Evolutionary conservation across 2,797 vertebrate species (phyloP).

Genomic region (Lutra lutra): DNA sequence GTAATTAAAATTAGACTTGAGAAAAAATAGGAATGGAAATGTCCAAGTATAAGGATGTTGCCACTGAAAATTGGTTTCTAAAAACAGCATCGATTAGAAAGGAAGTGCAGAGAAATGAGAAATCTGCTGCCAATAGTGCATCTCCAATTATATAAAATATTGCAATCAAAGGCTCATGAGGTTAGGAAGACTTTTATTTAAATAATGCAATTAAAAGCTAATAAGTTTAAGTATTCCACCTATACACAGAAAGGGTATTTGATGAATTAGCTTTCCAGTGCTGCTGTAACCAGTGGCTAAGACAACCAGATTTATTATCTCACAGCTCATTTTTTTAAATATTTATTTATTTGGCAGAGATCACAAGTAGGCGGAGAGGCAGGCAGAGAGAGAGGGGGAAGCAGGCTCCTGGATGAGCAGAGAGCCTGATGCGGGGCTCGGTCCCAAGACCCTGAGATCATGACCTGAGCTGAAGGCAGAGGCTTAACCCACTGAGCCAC

Average conservation of each 20-base stretch:
- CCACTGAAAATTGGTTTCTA: conserved; percentile 42
- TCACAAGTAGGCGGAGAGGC: too few relatives aligned
- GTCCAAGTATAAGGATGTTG: background rate
- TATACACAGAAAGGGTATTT: background rate
- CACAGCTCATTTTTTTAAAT: background rate
- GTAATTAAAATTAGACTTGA: conserved; percentile 57
- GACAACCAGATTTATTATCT: background rate
- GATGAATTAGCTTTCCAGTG: background rate
- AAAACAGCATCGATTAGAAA: conserved; percentile 9
- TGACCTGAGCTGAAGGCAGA: too few relatives aligned
- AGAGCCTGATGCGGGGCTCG: too few relatives aligned
- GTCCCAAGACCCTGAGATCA: too few relatives aligned
- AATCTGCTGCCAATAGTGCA: background rate
- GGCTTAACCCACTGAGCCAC: too few relatives aligned
- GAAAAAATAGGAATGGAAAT: conserved; percentile 23
- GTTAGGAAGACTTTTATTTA: background rate
- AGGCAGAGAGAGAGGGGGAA: too few relatives aligned
- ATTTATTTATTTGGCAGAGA: background rate
- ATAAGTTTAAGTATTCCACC: background rate
- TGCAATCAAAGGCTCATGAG: background rate
- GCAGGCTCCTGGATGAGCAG: too few relatives aligned
- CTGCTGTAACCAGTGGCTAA: background rate
- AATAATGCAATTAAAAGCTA: conserved; percentile 39
- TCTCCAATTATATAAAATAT: conserved; percentile 34
- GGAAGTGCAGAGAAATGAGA: background rate